Evolutionary conservation across 2,888 invertebrate genomes (phyloP).

Genomic region (Drosophila maculinotata): DNA sequence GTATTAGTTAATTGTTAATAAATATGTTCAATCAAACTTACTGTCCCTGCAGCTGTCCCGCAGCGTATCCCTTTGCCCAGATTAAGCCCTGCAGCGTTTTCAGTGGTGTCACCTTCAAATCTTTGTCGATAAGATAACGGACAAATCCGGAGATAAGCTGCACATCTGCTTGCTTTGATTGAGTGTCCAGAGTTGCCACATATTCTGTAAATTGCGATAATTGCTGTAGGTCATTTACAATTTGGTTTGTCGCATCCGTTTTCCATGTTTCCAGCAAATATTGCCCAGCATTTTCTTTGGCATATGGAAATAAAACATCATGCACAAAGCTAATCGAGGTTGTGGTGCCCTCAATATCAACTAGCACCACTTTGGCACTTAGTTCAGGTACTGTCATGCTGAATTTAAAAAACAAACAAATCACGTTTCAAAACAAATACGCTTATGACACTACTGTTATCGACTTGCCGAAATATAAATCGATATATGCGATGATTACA

Average conservation of each 20-base stretch:
- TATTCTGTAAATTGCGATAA: constrained; percentile 75
- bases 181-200: constrained; percentile 5
- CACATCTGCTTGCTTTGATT: constrained; percentile 83
- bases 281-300: constrained; percentile 89
- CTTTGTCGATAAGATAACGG: constrained; percentile 92
- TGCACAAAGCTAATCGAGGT: constrained; percentile 90
- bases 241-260: constrained; percentile 88
- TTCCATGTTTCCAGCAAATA: constrained; percentile 91
- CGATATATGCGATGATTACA: too few species aligned
- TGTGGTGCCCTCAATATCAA: constrained; percentile 91
- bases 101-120: constrained; percentile 92
- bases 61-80: constrained; percentile 93
- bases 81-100: constrained; percentile 96
- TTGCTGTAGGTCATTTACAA: constrained; percentile 88
- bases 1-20: not conserved
- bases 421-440: too few species aligned
- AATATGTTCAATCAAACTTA: constrained; percentile 86
- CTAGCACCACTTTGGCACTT: constrained; percentile 84
- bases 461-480: too few species aligned
- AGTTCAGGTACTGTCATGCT: constrained; percentile 35
- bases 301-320: constrained; percentile 92
- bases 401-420: not conserved
- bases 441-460: too few species aligned
- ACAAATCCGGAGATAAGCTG: constrained; percentile 89
- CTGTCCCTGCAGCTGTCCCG: constrained; percentile 93